Percentiles rank a stretch among this genome's conserved stretches.
Conservation (phyloP, 2,888 invertebrate genomes). For the Heliothis peltigera region DNA sequence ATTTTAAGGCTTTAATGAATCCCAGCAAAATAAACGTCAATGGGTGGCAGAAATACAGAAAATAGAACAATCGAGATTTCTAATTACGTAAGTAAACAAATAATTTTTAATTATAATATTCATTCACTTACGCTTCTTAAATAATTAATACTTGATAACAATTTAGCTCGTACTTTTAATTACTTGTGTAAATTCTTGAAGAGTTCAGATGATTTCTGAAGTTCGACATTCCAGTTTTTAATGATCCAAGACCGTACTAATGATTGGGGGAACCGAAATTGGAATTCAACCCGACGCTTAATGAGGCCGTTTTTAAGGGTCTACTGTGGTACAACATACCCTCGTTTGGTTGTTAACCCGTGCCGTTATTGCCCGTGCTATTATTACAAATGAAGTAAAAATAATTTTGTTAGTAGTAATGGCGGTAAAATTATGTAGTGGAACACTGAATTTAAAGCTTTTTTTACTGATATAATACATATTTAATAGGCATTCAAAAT, state of each 20-base stretch:
- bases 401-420: neutral
- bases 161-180: slow-evolving; percentile 1
- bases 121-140: neutral
- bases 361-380: neutral
- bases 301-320: slow-evolving; percentile 47
- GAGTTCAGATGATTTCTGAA: slow-evolving; percentile 25
- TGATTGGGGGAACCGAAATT: slow-evolving; percentile 65
- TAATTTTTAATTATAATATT: neutral
- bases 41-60: too few species aligned
- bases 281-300: slow-evolving; percentile 58
- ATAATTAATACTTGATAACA: neutral
- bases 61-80: too few species aligned
- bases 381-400: neutral
- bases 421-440: neutral
- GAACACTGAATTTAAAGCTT: too few species aligned
- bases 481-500: neutral
- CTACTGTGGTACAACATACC: slow-evolving; percentile 9
- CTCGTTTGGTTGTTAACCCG: slow-evolving; percentile 24
- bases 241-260: slow-evolving; percentile 59
- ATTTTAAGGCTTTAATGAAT: too few species aligned
- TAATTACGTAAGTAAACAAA: neutral
- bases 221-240: slow-evolving; percentile 63
- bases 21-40: too few species aligned
- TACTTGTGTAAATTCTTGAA: slow-evolving; percentile 11
- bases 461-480: neutral